Percentiles rank a stretch among this genome's conserved stretches.
phyloP scores from a whole-genome alignment of 2,113 vertebrate genomes.

The Dinomys branickii region DNA sequence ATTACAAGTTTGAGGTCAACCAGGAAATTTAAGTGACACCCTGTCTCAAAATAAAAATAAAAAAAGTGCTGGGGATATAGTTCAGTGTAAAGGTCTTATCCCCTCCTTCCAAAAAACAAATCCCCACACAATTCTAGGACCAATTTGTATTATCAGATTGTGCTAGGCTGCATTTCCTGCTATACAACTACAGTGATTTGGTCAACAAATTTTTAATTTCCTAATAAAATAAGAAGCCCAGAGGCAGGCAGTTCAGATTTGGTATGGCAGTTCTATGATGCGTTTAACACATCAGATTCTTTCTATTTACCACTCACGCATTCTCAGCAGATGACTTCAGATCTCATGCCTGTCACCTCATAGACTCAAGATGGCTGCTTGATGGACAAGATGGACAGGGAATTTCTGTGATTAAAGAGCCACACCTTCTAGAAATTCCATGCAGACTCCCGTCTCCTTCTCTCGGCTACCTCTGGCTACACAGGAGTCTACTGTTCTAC shows the following conservation, averaged over 20 bases:
- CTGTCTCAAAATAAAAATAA: not conserved
- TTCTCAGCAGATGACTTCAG: not conserved
- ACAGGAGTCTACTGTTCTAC: not conserved
- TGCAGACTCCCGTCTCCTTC: not conserved
- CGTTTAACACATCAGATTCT: not conserved
- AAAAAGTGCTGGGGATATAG: not conserved
- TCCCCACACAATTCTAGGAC: not conserved
- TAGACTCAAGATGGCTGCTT: constrained; percentile 14
- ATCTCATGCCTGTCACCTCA: not conserved
- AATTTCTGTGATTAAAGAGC: not conserved
- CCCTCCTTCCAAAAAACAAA: not conserved
- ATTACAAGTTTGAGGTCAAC: not conserved
- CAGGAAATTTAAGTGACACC: not conserved
- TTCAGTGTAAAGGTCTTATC: not conserved
- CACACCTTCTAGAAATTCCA: constrained; percentile 8
- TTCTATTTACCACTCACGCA: not conserved
- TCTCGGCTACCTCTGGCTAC: not conserved
- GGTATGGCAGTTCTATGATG: not conserved
- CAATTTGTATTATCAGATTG: not conserved
- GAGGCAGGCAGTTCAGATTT: not conserved
- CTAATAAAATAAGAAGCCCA: not conserved
- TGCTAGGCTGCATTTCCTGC: not conserved
- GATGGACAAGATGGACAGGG: not conserved
- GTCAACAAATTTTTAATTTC: not conserved
- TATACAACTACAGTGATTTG: not conserved